phyloP scores from a whole-genome alignment of 2,113 vertebrate species.

The Austrofundulus limnaeus region DNA sequence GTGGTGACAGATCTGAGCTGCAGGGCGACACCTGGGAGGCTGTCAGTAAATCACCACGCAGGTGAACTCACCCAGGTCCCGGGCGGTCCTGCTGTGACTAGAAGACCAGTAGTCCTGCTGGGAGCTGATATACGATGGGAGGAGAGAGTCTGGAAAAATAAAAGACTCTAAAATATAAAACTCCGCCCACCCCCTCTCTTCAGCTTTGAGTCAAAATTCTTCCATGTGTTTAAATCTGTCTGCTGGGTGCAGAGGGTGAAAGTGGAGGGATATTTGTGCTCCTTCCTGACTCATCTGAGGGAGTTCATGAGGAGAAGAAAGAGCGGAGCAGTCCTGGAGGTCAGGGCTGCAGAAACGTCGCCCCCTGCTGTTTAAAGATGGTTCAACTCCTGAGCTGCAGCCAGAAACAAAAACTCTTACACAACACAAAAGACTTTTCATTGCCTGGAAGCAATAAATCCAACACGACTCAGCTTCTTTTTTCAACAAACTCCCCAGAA shows the following conservation, averaged over 20 bases:
- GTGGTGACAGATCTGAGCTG: slow-evolving; percentile 24
- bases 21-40: slow-evolving; percentile 52
- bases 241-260: slow-evolving; percentile 9
- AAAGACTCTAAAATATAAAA: slow-evolving; percentile 40
- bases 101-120: slow-evolving; percentile 26
- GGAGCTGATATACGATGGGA: slow-evolving; percentile 29
- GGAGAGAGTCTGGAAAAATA: slow-evolving; percentile 37
- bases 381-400: slow-evolving; percentile 31
- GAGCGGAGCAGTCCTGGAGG: neutral
- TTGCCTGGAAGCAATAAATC: neutral
- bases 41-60: slow-evolving; percentile 38
- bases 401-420: neutral
- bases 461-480: slow-evolving; percentile 5
- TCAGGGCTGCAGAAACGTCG: slow-evolving; percentile 27
- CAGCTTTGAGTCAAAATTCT: slow-evolving; percentile 31
- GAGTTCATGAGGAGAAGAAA: slow-evolving; percentile 1
- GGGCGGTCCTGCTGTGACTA: slow-evolving; percentile 29
- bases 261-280: slow-evolving; percentile 41
- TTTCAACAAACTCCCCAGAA: neutral
- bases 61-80: slow-evolving; percentile 33
- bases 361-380: slow-evolving; percentile 59
- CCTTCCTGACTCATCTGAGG: slow-evolving; percentile 8
- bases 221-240: slow-evolving; percentile 35
- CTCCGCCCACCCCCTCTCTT: slow-evolving; percentile 22
- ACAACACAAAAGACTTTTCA: neutral